Evolutionary conservation across 2,888 invertebrate genomes (phyloP), one percentile per base, ranked within the genome.

Genomic region (Pristionchus japonicus): DNA sequence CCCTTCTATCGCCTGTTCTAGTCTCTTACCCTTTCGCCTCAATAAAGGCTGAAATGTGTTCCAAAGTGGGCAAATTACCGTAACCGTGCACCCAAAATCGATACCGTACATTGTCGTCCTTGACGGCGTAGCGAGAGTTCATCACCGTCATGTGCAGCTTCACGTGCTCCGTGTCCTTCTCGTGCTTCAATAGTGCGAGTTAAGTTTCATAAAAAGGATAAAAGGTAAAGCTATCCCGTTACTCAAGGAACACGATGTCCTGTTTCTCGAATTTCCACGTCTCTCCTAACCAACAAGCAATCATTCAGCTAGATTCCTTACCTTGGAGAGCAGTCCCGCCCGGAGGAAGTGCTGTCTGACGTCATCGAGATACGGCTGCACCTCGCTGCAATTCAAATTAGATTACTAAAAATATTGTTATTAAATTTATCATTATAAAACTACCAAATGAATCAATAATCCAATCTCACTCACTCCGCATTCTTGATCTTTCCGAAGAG

Each of bases 61-160:
- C n/a, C n/a, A n/a, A n/a, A n/a, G n/a, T n/a, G n/a, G n/a, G n/a
- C n/a, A 70, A 37, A 1, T 37, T 34, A 70, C 37, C 70, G 70
- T 34, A 70, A 23, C 70, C 9, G 2, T 4, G 3, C 70, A 31
- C 17, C 52, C 52, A 20, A 20, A 52, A 49, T 6, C 49, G 23
- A 23, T 57, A 57, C 57, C 57, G 57, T 43, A 37, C n/a, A 40
- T 40, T 27, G 13, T 31, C 27, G 0, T 40, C 67, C 23, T 6
- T 7, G 20, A 20, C 85, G 13, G 49, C 64, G 43, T 85, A 85
- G 43, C 85, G 85, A 0, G 85, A 64, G 47, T 85, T 85, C 64
- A 85, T 61, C 40, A 43, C 64, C 0, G 85, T 85, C 85, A 85
- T 85, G 85, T 85, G 85, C 37, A 85, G 40, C 34, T 85, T 85